These are phyloP conservation scores for Ophion costatus DNA, from an alignment of 2,888 invertebrate genomes.

Conservation along the genomic window DNA sequence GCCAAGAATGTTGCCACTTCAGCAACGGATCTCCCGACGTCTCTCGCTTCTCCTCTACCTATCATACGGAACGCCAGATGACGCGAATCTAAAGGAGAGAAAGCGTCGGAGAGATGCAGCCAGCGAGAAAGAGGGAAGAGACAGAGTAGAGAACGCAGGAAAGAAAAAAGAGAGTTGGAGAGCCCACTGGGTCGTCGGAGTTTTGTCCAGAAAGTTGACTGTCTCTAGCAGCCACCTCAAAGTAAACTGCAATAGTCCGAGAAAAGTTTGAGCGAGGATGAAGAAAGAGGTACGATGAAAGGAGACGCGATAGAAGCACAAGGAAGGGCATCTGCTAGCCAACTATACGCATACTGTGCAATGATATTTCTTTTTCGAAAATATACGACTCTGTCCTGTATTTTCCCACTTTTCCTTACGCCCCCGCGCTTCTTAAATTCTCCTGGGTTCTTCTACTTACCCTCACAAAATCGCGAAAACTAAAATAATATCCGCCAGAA, in stretches of 20 bases:
- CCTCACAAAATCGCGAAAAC: constrained; percentile 34
- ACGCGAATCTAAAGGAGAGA: not conserved
- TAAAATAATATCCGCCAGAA: constrained; percentile 55
- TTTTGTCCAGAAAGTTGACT: constrained; percentile 56
- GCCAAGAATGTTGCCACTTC: constrained; percentile 13
- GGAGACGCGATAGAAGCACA: not conserved
- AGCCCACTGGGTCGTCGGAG: constrained; percentile 12
- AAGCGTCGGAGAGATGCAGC: not conserved
- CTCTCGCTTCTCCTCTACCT: not conserved
- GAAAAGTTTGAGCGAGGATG: constrained; percentile 52
- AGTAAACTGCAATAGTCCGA: constrained; percentile 60
- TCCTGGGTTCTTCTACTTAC: constrained; percentile 27
- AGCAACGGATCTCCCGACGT: not conserved
- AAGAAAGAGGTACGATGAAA: constrained; percentile 31
- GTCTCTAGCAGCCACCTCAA: constrained; percentile 59
- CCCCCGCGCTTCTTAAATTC: not conserved
- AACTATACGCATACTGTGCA: constrained; percentile 59
- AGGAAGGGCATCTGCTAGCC: constrained; percentile 56
- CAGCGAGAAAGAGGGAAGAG: not conserved
- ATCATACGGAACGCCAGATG: constrained; percentile 1
- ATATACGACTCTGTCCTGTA: constrained; percentile 54
- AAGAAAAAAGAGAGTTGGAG: constrained; percentile 8
- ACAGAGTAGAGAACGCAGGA: not conserved
- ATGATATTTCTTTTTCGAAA: constrained; percentile 57
- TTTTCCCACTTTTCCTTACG: constrained; percentile 13